Base-by-base conservation (phyloP, 2,888 invertebrate genomes). In the Drosophila lutescens region DNA sequence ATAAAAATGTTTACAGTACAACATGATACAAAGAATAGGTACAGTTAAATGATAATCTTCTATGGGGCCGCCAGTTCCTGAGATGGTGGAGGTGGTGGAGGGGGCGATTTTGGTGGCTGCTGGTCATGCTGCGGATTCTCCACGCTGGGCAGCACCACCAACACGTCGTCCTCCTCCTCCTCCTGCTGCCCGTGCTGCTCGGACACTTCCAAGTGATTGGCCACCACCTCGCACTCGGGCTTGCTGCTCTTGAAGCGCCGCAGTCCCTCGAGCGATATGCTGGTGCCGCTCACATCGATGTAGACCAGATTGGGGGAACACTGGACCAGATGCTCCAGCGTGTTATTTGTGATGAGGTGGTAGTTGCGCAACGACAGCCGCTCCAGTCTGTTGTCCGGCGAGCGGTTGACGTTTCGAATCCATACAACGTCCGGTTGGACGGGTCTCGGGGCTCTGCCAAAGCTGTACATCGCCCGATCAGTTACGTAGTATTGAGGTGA, bases 271-370 rank as follows among this genome's bases (percentile, higher is more conserved):
- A 90, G 89, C 0, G 95, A 95, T 0, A 96, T 95, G 1, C 93
- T 92, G 0, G 96, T 95, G 0, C 94, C 94, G 0, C 94, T 94
- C 1, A 97, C 93, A 90, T 97, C 96, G 0, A 97, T 88, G 26
- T 91, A 91, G 8, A 92, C 89, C 13, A 96, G 89, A 60, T 93
- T 90, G 0, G 94, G 94, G 0, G 95, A 94, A 0, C 95, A 94
- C 0, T 93, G 93, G 0, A 93, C 93, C 54, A 95, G 89, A 88
- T 95, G 95, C 13, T 91, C 89, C 17, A 96, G 86, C 49, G 95
- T 94, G 7, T 93, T 90, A 81, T 96, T 94, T 0, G 95, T 95
- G 0, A 96, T 93, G 60, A 93, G 92, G 6, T 93, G 92, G 81
- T 94, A 96, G 5, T 95, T 94, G 1, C 94, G 93, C 6, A 93